Conservation (phyloP, 2,888 invertebrate species). For the Ormyrus pomaceus region DNA sequence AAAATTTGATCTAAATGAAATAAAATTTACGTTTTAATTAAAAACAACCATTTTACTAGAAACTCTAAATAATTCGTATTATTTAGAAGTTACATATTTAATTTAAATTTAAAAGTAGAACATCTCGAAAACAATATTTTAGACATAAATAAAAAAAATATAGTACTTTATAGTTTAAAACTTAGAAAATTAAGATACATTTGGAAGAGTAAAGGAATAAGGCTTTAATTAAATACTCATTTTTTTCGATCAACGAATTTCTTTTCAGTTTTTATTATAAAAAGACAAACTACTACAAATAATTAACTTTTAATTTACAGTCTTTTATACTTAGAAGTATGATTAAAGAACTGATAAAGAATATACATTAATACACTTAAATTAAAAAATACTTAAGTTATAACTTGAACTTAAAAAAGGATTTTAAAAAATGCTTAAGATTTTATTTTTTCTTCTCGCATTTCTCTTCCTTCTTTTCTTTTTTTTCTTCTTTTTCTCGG, state of each 20-base stretch:
- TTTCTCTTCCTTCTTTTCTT: conserved; percentile 52
- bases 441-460: conserved; percentile 47
- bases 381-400: conserved; percentile 30
- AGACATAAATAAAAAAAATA: no score
- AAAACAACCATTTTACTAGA: no score
- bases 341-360: conserved; percentile 18
- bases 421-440: conserved; percentile 15
- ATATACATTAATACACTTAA: conserved; percentile 25
- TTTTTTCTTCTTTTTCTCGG: conserved; percentile 40
- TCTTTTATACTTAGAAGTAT: conserved; percentile 3
- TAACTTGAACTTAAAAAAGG: conserved; percentile 27
- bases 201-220: no score
- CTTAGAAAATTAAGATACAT: no score
- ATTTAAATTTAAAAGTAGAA: not conserved
- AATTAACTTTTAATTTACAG: conserved; percentile 17
- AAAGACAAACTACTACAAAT: conserved; percentile 16
- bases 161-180: no score
- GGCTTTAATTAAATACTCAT: not conserved
- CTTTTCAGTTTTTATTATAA: conserved; percentile 36
- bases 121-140: not conserved
- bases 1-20: no score
- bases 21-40: no score
- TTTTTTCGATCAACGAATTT: conserved; percentile 40
- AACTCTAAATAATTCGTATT: not conserved
- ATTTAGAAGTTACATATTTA: not conserved